A percentile compares a stretch with the other conserved stretches of the same genome.
phyloP scores from a whole-genome alignment of 2,797 vertebrate genomes.

The Amblyraja radiata region DNA sequence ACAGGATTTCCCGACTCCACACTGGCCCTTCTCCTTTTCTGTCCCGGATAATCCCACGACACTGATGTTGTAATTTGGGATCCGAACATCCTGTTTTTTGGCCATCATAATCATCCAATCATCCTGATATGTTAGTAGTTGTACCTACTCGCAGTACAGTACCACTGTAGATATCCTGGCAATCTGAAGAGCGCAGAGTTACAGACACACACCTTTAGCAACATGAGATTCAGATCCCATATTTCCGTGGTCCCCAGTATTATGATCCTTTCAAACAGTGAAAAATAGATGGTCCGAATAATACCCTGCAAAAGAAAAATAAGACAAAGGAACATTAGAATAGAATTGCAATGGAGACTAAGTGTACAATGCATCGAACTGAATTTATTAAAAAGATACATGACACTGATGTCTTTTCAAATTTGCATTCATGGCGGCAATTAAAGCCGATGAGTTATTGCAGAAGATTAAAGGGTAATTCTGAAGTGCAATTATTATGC shows the following conservation, averaged over 20 bases:
- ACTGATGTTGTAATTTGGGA: conserved; percentile 88
- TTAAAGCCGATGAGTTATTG: neutral
- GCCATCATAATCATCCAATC: conserved; percentile 87
- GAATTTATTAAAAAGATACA: neutral
- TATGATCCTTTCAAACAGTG: neutral
- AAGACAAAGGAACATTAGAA: neutral
- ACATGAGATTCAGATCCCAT: neutral
- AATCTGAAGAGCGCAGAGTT: neutral
- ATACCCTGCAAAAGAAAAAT: neutral
- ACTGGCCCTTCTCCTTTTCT: conserved; percentile 96
- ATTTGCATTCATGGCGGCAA: neutral
- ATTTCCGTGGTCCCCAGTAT: neutral
- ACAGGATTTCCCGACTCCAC: conserved; percentile 94
- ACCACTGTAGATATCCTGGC: conserved; percentile 47
- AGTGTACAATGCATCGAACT: neutral
- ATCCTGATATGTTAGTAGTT: conserved; percentile 79
- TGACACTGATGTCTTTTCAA: neutral
- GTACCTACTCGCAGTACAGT: conserved; percentile 51
- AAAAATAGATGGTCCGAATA: neutral
- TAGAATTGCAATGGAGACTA: neutral
- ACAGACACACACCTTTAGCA: neutral
- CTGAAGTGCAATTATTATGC: neutral
- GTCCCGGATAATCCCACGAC: conserved; percentile 95
- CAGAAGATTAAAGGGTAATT: neutral
- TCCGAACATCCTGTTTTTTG: conserved; percentile 92